phyloP scores from a whole-genome alignment of 1,140 invertebrate species.

The Pseudomyrmex cubaensis region DNA sequence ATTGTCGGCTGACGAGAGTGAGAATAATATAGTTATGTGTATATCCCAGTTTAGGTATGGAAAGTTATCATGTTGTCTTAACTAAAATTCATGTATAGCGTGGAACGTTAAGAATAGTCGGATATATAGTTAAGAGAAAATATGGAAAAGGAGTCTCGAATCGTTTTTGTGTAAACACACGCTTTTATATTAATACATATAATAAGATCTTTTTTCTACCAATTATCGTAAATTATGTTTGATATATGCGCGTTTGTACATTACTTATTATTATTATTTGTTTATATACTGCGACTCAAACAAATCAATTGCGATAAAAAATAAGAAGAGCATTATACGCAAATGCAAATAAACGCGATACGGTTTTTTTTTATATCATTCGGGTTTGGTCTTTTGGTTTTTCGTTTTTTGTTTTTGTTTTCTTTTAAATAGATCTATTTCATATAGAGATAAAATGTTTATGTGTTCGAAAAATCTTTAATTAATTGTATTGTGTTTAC shows the following conservation, averaged over 20 bases:
- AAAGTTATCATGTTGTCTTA: constrained; percentile 56
- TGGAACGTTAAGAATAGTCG: constrained; percentile 41
- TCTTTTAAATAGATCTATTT: constrained; percentile 19
- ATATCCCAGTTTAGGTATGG: constrained; percentile 53
- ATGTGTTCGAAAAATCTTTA: constrained; percentile 37
- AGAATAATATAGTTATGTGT: constrained; percentile 47
- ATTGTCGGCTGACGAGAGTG: constrained; percentile 36
- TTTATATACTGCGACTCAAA: constrained; percentile 42
- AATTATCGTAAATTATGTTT: constrained; percentile 78
- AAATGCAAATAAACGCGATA: constrained; percentile 16
- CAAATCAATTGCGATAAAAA: constrained; percentile 23
- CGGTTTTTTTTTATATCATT: constrained; percentile 24
- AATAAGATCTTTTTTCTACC: constrained; percentile 74
- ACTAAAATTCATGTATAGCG: constrained; percentile 54
- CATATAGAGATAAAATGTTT: constrained; percentile 39
- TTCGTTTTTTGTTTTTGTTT: constrained; percentile 12
- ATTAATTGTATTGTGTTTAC: constrained; percentile 36
- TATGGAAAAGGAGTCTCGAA: constrained; percentile 10
- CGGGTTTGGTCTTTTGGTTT: background rate
- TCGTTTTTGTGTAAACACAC: constrained; percentile 49
- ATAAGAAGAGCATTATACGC: background rate
- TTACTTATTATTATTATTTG: constrained; percentile 63
- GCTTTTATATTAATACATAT: constrained; percentile 70
- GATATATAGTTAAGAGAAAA: constrained; percentile 26
- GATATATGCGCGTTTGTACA: constrained; percentile 65